Evolutionary conservation across 2,113 vertebrate genomes (phyloP).

Genomic region (Triplophysa rosa): DNA sequence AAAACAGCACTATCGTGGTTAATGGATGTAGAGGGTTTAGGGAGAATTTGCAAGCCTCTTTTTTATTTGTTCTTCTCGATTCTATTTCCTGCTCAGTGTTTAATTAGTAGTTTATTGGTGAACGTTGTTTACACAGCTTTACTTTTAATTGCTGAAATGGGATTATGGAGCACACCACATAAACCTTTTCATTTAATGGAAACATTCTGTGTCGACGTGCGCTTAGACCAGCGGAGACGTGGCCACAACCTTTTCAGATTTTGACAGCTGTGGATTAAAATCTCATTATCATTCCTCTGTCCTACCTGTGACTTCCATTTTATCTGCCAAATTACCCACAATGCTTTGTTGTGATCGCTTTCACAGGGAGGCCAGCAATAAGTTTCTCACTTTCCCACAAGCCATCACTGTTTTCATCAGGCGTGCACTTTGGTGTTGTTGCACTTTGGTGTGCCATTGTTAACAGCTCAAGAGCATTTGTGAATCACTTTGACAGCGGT

Average conservation of each 20-base stretch:
- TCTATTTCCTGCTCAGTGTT: not conserved
- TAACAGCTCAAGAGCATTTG: not conserved
- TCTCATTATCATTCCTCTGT: constrained; percentile 31
- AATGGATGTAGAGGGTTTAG: constrained; percentile 9
- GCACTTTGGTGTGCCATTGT: constrained; percentile 1
- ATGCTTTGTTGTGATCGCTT: constrained; percentile 22
- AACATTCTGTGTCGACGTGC: not conserved
- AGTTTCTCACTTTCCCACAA: constrained; percentile 28
- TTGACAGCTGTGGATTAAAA: constrained; percentile 24
- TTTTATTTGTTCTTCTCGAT: not conserved
- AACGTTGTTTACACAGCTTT: constrained; percentile 6
- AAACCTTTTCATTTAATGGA: not conserved
- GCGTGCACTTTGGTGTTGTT: constrained; percentile 5
- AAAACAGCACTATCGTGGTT: not conserved
- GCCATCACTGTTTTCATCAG: constrained; percentile 23
- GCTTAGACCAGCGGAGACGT: not conserved
- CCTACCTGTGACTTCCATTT: constrained; percentile 1
- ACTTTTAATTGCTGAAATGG: constrained; percentile 10
- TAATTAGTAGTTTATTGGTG: constrained; percentile 9
- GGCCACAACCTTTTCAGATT: not conserved
- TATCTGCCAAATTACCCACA: constrained; percentile 40
- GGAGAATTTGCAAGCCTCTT: not conserved
- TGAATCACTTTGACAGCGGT: not conserved
- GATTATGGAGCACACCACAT: not conserved
- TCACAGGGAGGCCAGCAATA: constrained; percentile 35